Evolutionary conservation across 2,113 vertebrate species (phyloP), one percentile per base, ranked within the genome.

Genomic region (Anseranas semipalmata): DNA sequence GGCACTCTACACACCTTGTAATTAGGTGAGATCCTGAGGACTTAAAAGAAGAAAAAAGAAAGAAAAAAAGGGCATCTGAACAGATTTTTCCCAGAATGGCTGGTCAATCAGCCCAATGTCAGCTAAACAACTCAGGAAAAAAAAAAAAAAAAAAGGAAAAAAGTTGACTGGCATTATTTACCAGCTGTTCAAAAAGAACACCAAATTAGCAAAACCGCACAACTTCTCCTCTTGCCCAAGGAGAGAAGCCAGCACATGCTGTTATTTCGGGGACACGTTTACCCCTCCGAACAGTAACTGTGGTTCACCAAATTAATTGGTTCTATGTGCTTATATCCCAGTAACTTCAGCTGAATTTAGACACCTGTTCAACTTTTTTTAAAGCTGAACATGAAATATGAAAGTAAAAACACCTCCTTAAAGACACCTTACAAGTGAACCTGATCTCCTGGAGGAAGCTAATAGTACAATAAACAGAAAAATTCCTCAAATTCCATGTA

Each of bases 11-110:
- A 43, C 39, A 87, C 33, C 71, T 76, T 58, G 39, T 48, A 75
- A 92, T 89, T 77, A 94, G 46, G 15, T 33, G n/a, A 93, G 60
- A 95, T 50, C 37, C 46, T 12, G 20, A 72, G 22, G 15, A 87
- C 45, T 87, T 32, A 9, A 59, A 37, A 19, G 18, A 70, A 24
- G 3, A 52, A 19, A 3, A n/a, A 25, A 48, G 2, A 14, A 39
- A 20, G 67, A 41, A 15, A 76, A 71, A n/a, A 48, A 14, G 11
- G 22, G 4, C 46, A 79, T 5, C 48, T 12, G 8, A 72, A 72
- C 3, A 52, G 35, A 60, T 68, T 55, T 79, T 87, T 39, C 65
- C 46, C 66, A 82, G 62, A 59, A 67, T 3, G n/a, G 9, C 15
- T 71, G 32, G 25, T 63, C 65, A 75, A 41, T 52, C n/a, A 83